phyloP scores from a whole-genome alignment of 1,140 invertebrate genomes.

The Ostrea denselamellosa region DNA sequence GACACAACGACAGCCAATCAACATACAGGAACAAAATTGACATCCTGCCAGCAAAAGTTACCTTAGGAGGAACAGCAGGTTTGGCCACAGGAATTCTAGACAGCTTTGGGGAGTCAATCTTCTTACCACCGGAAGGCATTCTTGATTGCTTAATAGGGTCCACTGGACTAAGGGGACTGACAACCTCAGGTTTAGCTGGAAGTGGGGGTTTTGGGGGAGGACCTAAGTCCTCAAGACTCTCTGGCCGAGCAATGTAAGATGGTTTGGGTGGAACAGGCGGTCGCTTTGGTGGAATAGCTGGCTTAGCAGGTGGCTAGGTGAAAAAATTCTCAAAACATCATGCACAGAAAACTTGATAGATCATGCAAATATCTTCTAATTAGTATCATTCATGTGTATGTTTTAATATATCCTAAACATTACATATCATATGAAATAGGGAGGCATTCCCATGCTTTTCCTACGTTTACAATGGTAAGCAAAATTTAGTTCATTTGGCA shows the following conservation, averaged over 20 bases:
- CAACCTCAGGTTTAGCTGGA: conserved; percentile 47
- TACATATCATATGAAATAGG: neutral
- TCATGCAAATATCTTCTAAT: neutral
- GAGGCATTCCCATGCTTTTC: neutral
- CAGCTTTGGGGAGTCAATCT: conserved; percentile 33
- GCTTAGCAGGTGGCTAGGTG: conserved; percentile 46
- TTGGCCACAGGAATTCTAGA: conserved; percentile 46
- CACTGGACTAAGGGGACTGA: neutral
- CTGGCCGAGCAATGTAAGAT: conserved; percentile 36
- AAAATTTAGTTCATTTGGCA: neutral
- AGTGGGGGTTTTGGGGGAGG: conserved; percentile 44
- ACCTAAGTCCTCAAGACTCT: conserved; percentile 39
- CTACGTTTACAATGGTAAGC: neutral
- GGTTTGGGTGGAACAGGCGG: conserved; percentile 61
- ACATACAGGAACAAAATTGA: neutral
- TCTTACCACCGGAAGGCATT: conserved; percentile 42
- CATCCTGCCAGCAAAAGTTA: neutral
- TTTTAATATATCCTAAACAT: neutral
- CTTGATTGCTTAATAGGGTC: conserved; percentile 45
- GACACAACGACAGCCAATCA: neutral
- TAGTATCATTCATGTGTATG: neutral
- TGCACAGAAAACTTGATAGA: neutral
- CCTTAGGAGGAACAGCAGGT: conserved; percentile 43
- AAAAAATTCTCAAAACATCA: conserved; percentile 45
- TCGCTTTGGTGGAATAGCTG: conserved; percentile 45